Percentiles rank a stretch among this genome's conserved stretches.
Conservation (phyloP, 2,113 vertebrate species). For the Chaenocephalus aceratus region DNA sequence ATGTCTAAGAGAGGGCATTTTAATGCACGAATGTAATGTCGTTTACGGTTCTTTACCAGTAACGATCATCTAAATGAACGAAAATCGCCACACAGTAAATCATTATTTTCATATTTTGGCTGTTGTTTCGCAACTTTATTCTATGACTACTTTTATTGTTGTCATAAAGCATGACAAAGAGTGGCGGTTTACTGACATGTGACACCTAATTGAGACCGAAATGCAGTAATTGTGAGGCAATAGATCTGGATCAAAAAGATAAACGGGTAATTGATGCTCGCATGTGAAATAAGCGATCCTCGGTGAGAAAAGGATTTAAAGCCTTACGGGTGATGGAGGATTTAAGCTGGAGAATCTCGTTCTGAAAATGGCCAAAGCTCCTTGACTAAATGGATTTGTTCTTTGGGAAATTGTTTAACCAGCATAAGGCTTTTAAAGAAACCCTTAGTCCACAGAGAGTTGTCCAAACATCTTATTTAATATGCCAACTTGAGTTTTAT, state of each 20-base stretch:
- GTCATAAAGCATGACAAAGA: background rate
- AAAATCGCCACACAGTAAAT: too few species aligned
- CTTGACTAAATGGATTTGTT: constrained; percentile 62
- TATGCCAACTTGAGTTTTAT: background rate
- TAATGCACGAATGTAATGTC: too few species aligned
- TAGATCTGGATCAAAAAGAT: constrained; percentile 18
- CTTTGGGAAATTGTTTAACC: constrained; percentile 30
- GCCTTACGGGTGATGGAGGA: constrained; percentile 17
- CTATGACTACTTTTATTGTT: background rate
- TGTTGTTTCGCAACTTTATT: background rate
- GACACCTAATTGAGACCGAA: background rate
- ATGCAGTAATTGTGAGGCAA: constrained; percentile 7
- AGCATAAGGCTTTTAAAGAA: constrained; percentile 23
- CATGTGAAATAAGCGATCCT: constrained; percentile 11
- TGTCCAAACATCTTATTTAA: constrained; percentile 1
- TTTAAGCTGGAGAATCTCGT: constrained; percentile 30
- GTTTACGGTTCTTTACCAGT: too few species aligned
- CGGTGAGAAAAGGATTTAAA: constrained; percentile 22
- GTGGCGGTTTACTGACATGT: background rate
- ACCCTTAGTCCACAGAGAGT: background rate
- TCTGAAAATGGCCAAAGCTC: constrained; percentile 46
- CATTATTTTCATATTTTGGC: too few species aligned
- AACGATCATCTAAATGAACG: too few species aligned
- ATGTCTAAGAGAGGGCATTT: background rate
- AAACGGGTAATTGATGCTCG: background rate